Conservation (phyloP, 2,797 vertebrate species). For the Rhincodon typus region DNA sequence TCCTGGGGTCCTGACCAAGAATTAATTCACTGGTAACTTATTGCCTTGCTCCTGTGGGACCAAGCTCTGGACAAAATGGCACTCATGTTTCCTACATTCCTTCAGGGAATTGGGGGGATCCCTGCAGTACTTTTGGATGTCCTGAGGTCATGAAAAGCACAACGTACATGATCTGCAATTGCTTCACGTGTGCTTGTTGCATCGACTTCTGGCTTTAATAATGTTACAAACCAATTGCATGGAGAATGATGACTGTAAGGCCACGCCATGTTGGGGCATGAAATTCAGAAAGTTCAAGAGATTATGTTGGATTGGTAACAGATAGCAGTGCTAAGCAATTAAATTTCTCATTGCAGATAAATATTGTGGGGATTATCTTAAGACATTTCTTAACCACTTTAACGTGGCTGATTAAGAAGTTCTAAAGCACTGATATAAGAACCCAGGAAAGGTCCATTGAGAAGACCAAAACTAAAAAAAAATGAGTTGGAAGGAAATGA, state of each 20-base stretch:
- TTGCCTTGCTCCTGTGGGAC: not conserved
- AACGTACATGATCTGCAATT: not conserved
- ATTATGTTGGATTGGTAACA: not conserved
- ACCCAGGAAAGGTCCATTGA: not conserved
- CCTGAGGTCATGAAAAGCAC: not conserved
- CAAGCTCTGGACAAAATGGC: not conserved
- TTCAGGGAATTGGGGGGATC: too few species aligned
- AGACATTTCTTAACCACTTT: not conserved
- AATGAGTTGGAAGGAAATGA: not conserved
- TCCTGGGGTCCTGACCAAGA: not conserved
- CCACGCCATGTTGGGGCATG: not conserved
- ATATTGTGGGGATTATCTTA: not conserved
- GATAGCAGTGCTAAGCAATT: not conserved
- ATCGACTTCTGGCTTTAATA: not conserved
- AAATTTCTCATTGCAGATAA: not conserved
- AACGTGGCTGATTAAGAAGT: not conserved
- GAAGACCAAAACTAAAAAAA: not conserved
- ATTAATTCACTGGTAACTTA: not conserved
- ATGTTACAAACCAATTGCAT: not conserved
- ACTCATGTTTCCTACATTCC: not conserved
- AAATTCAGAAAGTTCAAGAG: not conserved
- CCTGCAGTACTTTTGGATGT: too few species aligned
- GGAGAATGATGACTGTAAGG: not conserved
- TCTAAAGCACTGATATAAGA: not conserved
- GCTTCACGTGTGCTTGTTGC: not conserved